Conservation (phyloP, 2,888 invertebrate species). For the Fissipunctia ypsillon region DNA sequence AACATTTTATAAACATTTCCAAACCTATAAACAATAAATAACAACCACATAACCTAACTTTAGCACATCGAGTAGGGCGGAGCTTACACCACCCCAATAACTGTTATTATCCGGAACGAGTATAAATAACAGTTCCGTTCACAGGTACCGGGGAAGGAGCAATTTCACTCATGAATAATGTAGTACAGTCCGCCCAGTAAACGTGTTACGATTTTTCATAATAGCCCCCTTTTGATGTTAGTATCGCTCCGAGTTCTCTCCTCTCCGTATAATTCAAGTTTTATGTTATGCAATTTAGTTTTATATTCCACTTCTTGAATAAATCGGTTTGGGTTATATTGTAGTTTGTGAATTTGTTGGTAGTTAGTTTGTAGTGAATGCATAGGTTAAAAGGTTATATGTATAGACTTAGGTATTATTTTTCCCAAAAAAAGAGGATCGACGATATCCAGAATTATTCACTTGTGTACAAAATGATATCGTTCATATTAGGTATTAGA, state of each 20-base stretch:
- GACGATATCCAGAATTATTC: too few relatives aligned
- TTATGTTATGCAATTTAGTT: conserved; percentile 83
- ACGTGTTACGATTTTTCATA: conserved; percentile 90
- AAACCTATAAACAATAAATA: conserved; percentile 56
- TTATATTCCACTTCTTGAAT: conserved; percentile 73
- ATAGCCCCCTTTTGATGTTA: conserved; percentile 86
- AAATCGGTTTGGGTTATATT: conserved; percentile 59
- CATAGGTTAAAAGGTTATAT: too few relatives aligned
- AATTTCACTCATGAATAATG: conserved; percentile 88
- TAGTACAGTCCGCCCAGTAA: conserved; percentile 87
- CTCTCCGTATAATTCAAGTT: conserved; percentile 76
- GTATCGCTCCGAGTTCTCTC: conserved; percentile 67
- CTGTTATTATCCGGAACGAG: conserved; percentile 78
- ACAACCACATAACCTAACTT: conserved; percentile 65
- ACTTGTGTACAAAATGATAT: too few relatives aligned
- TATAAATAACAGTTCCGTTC: conserved; percentile 83
- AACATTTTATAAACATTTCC: conserved; percentile 10
- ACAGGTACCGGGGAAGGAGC: conserved; percentile 81
- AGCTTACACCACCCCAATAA: conserved; percentile 78
- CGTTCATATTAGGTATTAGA: too few relatives aligned
- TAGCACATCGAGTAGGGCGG: conserved; percentile 73
- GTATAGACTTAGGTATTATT: too few relatives aligned
- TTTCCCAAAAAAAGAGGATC: too few relatives aligned
- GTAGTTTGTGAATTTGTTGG: conserved; percentile 51
- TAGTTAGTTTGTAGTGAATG: conserved; percentile 6